Base-by-base conservation (phyloP, 2,797 vertebrate species). In the Pogonophryne albipinna region DNA sequence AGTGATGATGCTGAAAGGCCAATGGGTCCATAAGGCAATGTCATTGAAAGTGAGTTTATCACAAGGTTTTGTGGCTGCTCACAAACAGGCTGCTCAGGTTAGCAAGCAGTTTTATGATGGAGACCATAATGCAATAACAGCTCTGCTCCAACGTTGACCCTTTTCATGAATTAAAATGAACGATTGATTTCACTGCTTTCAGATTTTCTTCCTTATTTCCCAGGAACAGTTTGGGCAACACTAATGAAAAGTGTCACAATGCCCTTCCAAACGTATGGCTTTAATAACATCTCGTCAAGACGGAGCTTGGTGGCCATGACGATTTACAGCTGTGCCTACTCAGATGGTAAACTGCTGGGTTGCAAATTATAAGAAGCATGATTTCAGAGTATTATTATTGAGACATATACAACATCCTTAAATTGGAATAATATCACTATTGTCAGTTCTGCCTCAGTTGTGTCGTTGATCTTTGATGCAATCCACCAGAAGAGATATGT, bases 261-360 rank as follows among this genome's bases (percentile, higher is more conserved):
- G 74, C 58, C 69, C 71, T 82, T 12, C 46, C 16, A 1, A 63
- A 55, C 34, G 23, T 71, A 84, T 86, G 76, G 71, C 81, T 91
- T 83, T 52, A 68, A 89, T 90, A 67, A 86, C 79, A 82, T 42
- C n/a, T 78, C 68, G 71, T 83, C 51, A 78, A 65, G 56, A 72
- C 52, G 23, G 72, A 78, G 56, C n/a, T 80, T 66, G 56, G 74
- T 80, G 82, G 71, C 76, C 46, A 10, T 3, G 5, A 23, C 62
- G 38, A 89, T 89, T 90, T 90, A 83, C 70, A 71, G 58, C 44
- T 51, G 16, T 62, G 20, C 53, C 59, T 51, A 20, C 55, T 47
- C 44, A 79, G 53, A 74, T 66, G 51, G 55, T 55, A 12, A 20
- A 57, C 2, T 2, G 19, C 66, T 12, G 47, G 34, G 44, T 71